Base-by-base conservation (phyloP, 2,888 invertebrate species). In the Habroteleia sp. region DNA sequence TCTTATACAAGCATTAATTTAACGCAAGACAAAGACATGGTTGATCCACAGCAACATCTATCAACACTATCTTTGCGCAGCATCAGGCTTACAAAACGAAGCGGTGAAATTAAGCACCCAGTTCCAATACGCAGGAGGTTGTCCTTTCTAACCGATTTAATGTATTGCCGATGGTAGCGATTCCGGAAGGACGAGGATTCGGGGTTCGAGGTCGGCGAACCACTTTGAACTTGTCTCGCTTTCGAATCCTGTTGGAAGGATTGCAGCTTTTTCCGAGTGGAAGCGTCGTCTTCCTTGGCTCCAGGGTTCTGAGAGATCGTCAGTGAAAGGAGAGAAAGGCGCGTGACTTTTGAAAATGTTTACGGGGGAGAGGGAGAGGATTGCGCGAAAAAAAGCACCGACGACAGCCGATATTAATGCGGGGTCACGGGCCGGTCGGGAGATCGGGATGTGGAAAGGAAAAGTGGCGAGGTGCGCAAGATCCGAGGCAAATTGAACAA, bases 311-410 rank as follows among this genome's bases (percentile, higher is more conserved):
- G 37, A 62, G 76, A 58, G 77, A 41, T 73, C 74, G 6, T 41
- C 41, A 83, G 88, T 88, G 88, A 88, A 88, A 88, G 88, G 65
- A 72, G 88, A 86, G 87, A 86, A 87, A 87, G 87, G 87, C 82
- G 77, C 17, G 66, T 8, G 23, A 44, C 58, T 76, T 78, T 74
- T 77, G 62, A 75, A 79, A 77, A 80, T 76, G 74, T 56, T 65
- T 4, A 20, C 14, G 17, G 50, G 23, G 4, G 13, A 33, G 27
- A 29, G 13, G 20, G 31, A 35, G 20, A 35, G 50, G 48, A 35
- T 41, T 23, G 39, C 35, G 44, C 27, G 27, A 25, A 72, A 72
- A 46, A 66, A 44, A 29, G 10, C 11, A 11, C 13, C 35, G 44
- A 25, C 52, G 62, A 33, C 41, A 17, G 31, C 20, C 29, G 23